Base-by-base conservation (phyloP, 2,113 vertebrate species). In the Oryzias woworae region DNA sequence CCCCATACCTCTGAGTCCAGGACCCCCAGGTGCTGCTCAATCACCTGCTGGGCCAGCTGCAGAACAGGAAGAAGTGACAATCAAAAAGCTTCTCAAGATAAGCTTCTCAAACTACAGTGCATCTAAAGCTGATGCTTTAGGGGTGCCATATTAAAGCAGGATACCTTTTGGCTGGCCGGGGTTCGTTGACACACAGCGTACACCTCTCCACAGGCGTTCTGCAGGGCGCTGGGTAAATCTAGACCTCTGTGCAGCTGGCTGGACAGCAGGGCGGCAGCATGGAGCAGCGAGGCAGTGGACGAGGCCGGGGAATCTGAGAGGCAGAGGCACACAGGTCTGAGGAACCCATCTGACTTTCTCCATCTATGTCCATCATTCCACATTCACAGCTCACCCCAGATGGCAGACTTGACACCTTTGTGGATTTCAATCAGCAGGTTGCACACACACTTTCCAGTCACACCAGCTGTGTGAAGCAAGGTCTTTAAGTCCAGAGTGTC, bases 171-270 rank as follows among this genome's bases (percentile, higher is more conserved):
- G 61, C 78, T 94, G 66, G 87, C 56, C 14, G 88, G 77, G 22
- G 92, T 92, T 43, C 93, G 94, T 26, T 99, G 97, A 50, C 93
- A 92, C 42, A 78, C 53, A 3, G 91, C 91, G 75, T 96, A 98
- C 0, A 93, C 91, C 70, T 96, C 93, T 72, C 87, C 87, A 74
- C 96, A 99, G 22, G 94, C 94, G 54, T 93, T 94, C 70, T 90
- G 91, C 82, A 99, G 92, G 50, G 96, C 93, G 24, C 89, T 94
- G 18, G 89, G 90, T 66, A 98, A 84, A 67, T 92, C 92, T 62
- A 95, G 73, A 2, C 97, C 97, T 78, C 95, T 91, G 61, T 94
- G 92, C n/a, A 97, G 86, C 79, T 96, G 95, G 63, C 94, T 91
- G 55, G 92, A 94, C 76, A 95, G 89, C 75, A 96, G 83, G 7